phyloP scores from a whole-genome alignment of 2,888 invertebrate species.

The Globia sparganii region DNA sequence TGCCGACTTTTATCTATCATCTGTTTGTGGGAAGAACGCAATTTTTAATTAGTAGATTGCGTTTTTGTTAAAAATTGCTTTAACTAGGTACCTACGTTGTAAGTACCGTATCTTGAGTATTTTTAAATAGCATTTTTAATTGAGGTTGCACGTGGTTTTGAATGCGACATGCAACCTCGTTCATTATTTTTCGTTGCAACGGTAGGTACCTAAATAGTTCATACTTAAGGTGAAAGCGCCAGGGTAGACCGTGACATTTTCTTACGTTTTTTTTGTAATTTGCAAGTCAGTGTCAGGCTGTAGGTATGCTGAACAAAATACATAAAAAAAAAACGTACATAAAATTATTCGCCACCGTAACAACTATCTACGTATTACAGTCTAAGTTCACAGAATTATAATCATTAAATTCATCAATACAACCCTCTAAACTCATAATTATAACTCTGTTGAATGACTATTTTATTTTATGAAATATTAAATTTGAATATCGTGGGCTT shows the following conservation, averaged over 20 bases:
- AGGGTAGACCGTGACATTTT: not conserved
- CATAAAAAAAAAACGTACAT: too few species aligned
- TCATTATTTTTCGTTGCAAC: not conserved
- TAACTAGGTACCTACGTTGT: not conserved
- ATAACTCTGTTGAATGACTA: not conserved
- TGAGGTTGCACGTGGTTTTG: not conserved
- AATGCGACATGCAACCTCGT: not conserved
- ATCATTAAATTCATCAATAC: not conserved
- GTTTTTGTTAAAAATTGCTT: slow-evolving; percentile 7
- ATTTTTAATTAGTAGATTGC: slow-evolving; percentile 39
- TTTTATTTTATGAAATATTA: not conserved
- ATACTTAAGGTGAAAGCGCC: too few species aligned
- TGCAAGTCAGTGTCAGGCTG: not conserved
- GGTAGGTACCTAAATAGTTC: not conserved
- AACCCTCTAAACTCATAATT: too few species aligned
- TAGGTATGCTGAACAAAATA: not conserved
- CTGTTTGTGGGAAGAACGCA: slow-evolving; percentile 46
- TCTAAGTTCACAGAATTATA: not conserved
- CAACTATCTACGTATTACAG: too few species aligned
- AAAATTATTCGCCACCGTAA: not conserved
- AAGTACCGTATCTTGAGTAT: slow-evolving; percentile 5
- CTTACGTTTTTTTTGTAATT: not conserved
- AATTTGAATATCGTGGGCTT: not conserved
- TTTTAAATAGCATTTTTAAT: not conserved
- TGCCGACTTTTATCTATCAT: slow-evolving; percentile 35